A percentile compares a stretch with the other conserved stretches of the same genome.
phyloP scores from a whole-genome alignment of 2,797 vertebrate species.

The Eulemur coronatus region DNA sequence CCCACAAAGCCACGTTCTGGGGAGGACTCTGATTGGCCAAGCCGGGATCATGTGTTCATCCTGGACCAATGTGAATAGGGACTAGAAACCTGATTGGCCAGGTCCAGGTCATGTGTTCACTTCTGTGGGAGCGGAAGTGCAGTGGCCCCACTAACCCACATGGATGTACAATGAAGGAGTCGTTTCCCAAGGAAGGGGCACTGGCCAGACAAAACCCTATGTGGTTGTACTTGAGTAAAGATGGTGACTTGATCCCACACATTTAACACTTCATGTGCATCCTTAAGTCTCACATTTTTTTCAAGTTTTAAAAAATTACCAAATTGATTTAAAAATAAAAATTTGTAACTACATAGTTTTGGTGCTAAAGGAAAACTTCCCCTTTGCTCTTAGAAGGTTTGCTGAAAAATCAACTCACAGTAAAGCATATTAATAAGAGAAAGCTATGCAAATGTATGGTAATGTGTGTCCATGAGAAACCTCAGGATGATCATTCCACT shows the following conservation, averaged over 20 bases:
- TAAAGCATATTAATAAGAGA: neutral
- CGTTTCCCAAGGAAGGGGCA: neutral
- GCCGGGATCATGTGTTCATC: neutral
- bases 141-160: neutral
- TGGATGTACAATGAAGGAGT: neutral
- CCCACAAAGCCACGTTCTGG: neutral
- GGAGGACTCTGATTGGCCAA: neutral
- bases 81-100: neutral
- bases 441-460: neutral
- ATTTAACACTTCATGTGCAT: neutral
- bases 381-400: neutral
- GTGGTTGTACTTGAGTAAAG: neutral
- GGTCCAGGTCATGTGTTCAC: neutral
- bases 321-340: neutral
- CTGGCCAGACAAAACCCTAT: neutral
- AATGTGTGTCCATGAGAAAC: neutral
- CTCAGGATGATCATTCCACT: neutral
- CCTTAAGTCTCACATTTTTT: neutral
- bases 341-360: neutral
- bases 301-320: neutral
- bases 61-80: neutral
- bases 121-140: neutral
- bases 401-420: neutral
- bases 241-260: neutral
- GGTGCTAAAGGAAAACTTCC: neutral